Percentiles rank a stretch among this genome's conserved stretches.
phyloP scores from a whole-genome alignment of 1,140 invertebrate species.

The Marisa cornuarietis region DNA sequence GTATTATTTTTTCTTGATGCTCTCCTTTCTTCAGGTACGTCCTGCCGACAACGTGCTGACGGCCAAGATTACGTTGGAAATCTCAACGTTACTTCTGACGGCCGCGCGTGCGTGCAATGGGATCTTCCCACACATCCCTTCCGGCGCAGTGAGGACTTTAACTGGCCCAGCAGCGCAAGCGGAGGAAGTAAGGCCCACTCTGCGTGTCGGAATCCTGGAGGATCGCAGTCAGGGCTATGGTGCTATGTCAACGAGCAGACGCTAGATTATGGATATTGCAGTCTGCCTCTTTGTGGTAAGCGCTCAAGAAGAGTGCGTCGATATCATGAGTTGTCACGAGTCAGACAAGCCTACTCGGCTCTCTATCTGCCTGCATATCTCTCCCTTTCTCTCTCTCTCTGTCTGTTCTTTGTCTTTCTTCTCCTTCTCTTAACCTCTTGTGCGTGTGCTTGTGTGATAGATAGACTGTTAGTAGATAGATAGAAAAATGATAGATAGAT shows the following conservation, averaged over 20 bases:
- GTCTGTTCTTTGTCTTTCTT: too few relatives aligned
- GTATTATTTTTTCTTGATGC: too few relatives aligned
- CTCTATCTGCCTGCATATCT: too few relatives aligned
- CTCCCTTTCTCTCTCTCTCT: too few relatives aligned
- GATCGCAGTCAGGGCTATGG: not conserved
- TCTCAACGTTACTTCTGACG: not conserved
- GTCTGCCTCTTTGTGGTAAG: conserved; percentile 5
- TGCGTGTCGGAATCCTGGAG: not conserved
- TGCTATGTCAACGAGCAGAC: not conserved
- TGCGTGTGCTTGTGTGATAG: too few relatives aligned
- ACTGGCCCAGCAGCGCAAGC: not conserved
- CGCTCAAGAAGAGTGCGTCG: too few relatives aligned
- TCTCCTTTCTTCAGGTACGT: not conserved
- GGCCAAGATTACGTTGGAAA: conserved; percentile 3
- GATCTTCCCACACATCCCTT: not conserved
- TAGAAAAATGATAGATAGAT: too few relatives aligned
- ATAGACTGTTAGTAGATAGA: too few relatives aligned
- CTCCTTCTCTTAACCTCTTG: too few relatives aligned
- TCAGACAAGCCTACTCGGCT: too few relatives aligned
- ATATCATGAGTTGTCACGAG: too few relatives aligned
- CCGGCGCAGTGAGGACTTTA: not conserved
- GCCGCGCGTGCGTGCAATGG: conserved; percentile 3
- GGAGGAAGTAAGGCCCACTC: not conserved
- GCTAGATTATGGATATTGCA: not conserved
- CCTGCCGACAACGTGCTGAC: not conserved